Base-by-base conservation (phyloP, 2,888 invertebrate species). In the Allolobophora icterica region DNA sequence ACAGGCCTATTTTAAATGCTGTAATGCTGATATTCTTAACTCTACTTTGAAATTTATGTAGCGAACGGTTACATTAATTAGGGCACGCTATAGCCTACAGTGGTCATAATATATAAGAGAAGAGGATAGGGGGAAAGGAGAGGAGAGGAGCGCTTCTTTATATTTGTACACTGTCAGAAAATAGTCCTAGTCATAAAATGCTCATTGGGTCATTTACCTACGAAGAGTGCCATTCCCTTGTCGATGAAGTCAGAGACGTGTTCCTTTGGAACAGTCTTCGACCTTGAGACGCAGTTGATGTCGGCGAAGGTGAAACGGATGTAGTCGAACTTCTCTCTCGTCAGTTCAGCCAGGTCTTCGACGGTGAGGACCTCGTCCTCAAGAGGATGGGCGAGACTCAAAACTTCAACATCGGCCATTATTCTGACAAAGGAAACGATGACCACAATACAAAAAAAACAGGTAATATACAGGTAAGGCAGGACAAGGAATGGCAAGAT, bases 271-370 rank as follows among this genome's bases (percentile, higher is more conserved):
- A 92, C 91, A 19, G 89, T 87, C n/a, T 87, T 89, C 0, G 90
- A 52, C 30, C 92, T 83, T 11, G 84, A 42, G 35, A 92, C 89
- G 30, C 92, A 91, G 89, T 92, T 90, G 38, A 92, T 42, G 33
- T 92, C 92, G 11, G 90, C 24, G 58, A 92, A 84, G 0, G 91
- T 91, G 35, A 92, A 91, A 4, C 92, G 87, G 24, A 92, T 84
- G 87, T 92, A 92, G 89, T 92, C 92, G 38, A 91, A 91, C n/a
- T 89, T 38, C 34, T 34, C 21, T 17, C 34, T 71, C 17, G 34
- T 89, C 58, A 38, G n/a, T 35, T n/a, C 45, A 45, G 42, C 89
- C 42, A 89, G 21, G 35, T 91, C 42, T 33, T 89, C 30, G 34
- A 35, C 38, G 30, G 34, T 87, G 21, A 87, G 35, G 6, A 34